Evolutionary conservation across 2,888 invertebrate species (phyloP), one percentile per base, ranked within the genome.

Genomic region (Neoitamus cyanurus): DNA sequence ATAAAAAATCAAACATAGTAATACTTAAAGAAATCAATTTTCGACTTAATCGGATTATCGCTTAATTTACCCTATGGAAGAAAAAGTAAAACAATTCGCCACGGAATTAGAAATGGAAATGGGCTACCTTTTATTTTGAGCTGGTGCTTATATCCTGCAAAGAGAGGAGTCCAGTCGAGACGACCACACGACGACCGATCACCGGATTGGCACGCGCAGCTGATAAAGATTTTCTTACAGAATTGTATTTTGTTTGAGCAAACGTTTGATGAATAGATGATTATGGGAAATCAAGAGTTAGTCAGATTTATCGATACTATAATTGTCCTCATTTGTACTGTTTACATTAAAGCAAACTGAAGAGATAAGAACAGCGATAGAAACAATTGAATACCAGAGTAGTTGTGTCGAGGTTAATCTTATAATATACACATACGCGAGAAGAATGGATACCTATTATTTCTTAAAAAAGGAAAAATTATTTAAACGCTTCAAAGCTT

Each of bases 381-480:
- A 75, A 78, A 78, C 7, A 78, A 78, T 46, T 25, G 36, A 37
- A 48, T 42, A 78, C 42, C 42, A 78, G 48, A 78, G 15, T 73
- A 73, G 73, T 73, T 73, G 72, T 80, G 84, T 72, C 80, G 72
- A 73, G 34, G 31, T 70, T 46, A 72, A 48, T 46, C 31, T 68
- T 48, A 75, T 31, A 34, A 69, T 84, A 69, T 48, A 73, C 82
- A 83, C 72, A 36, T 48, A 73, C 75, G 69, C 70, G 70, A 72
- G 48, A 58, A 20, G 80, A 58, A 70, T 70, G 58, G 83, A 69
- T 34, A 37, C 58, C 58, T 82, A 82, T 83, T 58, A 70, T 77
- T 84, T 42, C 69, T 85, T 70, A 85, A 48, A 78, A 78, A 84
- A 72, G 73, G 31, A 83, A 78, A 84, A 84, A 75, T 85, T 84